phyloP scores from a whole-genome alignment of 2,888 invertebrate genomes.

The Trichogramma dendrolimi region DNA sequence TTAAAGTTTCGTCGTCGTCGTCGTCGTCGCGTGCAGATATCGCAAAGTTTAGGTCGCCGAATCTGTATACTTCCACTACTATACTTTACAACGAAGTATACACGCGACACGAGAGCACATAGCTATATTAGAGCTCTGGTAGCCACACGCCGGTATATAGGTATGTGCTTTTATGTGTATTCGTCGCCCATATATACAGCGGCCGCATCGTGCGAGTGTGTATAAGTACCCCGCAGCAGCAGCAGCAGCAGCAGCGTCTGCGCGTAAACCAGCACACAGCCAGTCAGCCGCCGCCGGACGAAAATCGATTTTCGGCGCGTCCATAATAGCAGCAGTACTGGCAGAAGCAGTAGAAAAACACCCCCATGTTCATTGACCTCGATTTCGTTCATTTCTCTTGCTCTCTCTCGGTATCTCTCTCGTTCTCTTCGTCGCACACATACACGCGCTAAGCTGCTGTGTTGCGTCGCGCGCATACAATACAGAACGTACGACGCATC shows the following conservation, averaged over 20 bases:
- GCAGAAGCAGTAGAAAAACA: not conserved
- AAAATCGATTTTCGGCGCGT: constrained; percentile 27
- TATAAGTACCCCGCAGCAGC: constrained; percentile 8
- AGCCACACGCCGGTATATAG: too few relatives aligned
- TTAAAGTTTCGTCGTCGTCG: too few relatives aligned
- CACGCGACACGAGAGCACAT: not conserved
- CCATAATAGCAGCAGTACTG: not conserved
- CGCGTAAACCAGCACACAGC: constrained; percentile 2
- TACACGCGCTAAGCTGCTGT: too few relatives aligned
- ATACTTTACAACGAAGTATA: too few relatives aligned
- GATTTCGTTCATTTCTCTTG: constrained; percentile 6
- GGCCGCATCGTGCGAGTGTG: not conserved
- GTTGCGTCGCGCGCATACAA: too few relatives aligned
- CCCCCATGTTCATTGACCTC: constrained; percentile 29
- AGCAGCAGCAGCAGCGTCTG: not conserved
- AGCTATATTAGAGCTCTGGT: not conserved
- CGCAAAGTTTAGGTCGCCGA: too few relatives aligned
- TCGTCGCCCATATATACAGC: not conserved
- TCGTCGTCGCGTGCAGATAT: too few relatives aligned
- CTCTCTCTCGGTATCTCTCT: too few relatives aligned
- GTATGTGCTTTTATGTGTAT: constrained; percentile 2
- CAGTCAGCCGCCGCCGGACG: constrained; percentile 8
- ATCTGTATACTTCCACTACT: too few relatives aligned
- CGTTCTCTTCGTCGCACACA: too few relatives aligned
- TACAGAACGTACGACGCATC: too few relatives aligned